Evolutionary conservation across 2,888 invertebrate species (phyloP).

Genomic region (Lamellibrachia satsuma): DNA sequence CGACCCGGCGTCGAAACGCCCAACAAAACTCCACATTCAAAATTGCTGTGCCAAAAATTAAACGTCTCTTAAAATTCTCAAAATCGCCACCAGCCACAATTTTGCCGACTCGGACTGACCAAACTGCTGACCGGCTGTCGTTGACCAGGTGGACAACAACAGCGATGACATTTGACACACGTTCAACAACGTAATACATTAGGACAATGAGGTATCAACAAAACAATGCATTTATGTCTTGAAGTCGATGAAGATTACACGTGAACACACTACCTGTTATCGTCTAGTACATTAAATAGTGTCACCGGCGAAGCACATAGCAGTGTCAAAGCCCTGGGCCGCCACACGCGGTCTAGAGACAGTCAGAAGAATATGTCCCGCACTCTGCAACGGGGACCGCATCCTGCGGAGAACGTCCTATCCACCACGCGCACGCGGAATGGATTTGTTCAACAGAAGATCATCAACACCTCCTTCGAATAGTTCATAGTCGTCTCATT

Average conservation of each 20-base stretch:
- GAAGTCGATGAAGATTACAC: constrained; percentile 5
- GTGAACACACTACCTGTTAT: neutral
- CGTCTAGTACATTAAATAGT: neutral
- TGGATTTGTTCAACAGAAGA: neutral
- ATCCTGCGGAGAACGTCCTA: too few species aligned
- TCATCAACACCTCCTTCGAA: neutral
- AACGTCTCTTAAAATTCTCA: constrained; percentile 10
- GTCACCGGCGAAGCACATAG: constrained; percentile 3
- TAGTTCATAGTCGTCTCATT: neutral
- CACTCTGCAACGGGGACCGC: neutral
- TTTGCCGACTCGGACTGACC: neutral
- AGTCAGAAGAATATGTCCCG: neutral
- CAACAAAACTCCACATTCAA: neutral
- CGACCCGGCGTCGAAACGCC: neutral
- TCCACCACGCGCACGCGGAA: neutral
- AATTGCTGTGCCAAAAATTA: neutral
- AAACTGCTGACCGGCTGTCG: neutral
- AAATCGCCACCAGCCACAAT: neutral
- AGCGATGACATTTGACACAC: neutral
- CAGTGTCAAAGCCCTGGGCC: neutral
- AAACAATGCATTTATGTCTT: constrained; percentile 9
- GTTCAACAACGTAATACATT: neutral
- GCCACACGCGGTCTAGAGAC: neutral
- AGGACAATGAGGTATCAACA: constrained; percentile 17
- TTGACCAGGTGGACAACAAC: neutral